Evolutionary conservation across 2,797 vertebrate genomes (phyloP).

Genomic region (Lacerta viridis): DNA sequence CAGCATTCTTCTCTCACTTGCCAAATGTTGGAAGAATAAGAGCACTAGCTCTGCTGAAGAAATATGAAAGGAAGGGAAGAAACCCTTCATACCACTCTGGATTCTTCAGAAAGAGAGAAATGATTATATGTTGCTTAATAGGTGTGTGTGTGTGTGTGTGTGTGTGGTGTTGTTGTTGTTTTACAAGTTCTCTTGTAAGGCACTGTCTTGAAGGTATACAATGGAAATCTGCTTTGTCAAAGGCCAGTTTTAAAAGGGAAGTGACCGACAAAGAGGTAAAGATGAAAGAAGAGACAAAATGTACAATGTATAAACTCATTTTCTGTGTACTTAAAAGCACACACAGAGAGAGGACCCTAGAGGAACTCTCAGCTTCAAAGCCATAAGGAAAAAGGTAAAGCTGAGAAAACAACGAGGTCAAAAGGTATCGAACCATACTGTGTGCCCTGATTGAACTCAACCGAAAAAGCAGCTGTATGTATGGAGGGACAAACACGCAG

Average conservation of each 20-base stretch:
- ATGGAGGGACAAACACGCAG: neutral
- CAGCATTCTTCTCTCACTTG: neutral
- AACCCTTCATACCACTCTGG: neutral
- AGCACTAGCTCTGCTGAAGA: neutral
- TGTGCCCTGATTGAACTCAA: neutral
- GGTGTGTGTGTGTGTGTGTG: neutral
- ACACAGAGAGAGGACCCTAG: neutral
- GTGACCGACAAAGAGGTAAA: slow-evolving; percentile 6
- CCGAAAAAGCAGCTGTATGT: neutral
- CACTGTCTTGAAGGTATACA: neutral
- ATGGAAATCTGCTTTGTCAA: slow-evolving; percentile 1
- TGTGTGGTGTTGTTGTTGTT: neutral
- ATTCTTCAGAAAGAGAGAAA: neutral
- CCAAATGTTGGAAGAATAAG: neutral
- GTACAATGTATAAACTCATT: neutral
- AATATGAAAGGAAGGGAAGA: neutral
- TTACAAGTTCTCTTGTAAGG: slow-evolving; percentile 9
- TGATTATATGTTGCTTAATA: neutral
- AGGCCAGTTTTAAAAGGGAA: neutral
- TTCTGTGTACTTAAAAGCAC: neutral
- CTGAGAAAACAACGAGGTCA: slow-evolving; percentile 5
- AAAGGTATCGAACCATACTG: neutral
- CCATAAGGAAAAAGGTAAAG: slow-evolving; percentile 46
- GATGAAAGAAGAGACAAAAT: neutral
- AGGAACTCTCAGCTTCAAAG: neutral